These are phyloP conservation scores for Engraulis encrasicolus DNA, from an alignment of 2,113 vertebrate species.

Conservation along the genomic window DNA sequence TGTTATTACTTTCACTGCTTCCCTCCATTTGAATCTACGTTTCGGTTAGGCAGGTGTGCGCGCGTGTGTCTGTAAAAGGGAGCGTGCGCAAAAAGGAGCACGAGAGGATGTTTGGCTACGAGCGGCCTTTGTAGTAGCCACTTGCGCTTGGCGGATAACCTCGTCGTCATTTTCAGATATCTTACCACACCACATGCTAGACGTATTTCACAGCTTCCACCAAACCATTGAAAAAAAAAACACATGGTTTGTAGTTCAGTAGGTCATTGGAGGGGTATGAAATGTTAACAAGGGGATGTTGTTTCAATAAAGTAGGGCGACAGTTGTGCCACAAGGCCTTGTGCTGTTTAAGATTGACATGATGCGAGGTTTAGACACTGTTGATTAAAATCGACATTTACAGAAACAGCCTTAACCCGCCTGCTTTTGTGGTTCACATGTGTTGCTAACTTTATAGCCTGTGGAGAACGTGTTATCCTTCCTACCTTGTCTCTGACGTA, in stretches of 20 bases:
- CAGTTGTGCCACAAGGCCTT: background rate
- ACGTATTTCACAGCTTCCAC: background rate
- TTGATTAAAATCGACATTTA: background rate
- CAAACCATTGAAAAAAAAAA: background rate
- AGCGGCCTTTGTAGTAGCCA: background rate
- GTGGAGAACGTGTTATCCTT: background rate
- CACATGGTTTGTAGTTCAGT: background rate
- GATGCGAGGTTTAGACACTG: background rate
- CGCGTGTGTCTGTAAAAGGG: background rate
- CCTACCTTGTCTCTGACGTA: background rate
- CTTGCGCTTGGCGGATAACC: background rate
- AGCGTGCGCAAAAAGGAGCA: background rate
- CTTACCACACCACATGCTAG: background rate
- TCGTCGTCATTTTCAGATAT: conserved; percentile 17
- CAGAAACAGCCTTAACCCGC: background rate
- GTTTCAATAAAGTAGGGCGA: background rate
- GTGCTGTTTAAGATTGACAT: conserved; percentile 2
- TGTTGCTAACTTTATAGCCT: background rate
- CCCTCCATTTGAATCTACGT: background rate
- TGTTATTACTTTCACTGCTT: background rate
- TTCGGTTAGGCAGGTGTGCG: background rate
- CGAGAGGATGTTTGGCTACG: background rate
- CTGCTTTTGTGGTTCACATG: background rate
- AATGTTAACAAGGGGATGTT: background rate
- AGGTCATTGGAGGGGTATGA: background rate